Percentiles rank a stretch among this genome's conserved stretches.
Evolutionary conservation across 2,888 invertebrate species (phyloP).

Genomic region (Cryptosula pallasiana): DNA sequence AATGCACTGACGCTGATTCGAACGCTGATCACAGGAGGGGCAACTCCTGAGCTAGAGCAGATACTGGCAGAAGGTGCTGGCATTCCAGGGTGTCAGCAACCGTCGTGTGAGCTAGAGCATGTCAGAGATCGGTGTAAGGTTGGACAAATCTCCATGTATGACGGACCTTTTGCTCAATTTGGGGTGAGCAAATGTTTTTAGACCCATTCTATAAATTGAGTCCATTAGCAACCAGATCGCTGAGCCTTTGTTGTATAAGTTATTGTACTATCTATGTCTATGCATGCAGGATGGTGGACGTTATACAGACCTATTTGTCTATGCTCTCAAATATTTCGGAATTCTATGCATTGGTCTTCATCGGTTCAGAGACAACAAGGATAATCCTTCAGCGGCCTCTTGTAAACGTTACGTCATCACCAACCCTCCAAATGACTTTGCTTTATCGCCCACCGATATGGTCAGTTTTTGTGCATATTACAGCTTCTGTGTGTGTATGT

Average conservation of each 20-base stretch:
- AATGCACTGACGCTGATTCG: conserved; percentile 33
- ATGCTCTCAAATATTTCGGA: conserved; percentile 29
- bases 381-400: conserved; percentile 55
- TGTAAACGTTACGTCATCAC: conserved; percentile 97
- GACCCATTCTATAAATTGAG: too few relatives aligned
- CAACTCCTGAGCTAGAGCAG: conserved; percentile 33
- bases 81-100: conserved; percentile 27
- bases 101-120: conserved; percentile 50
- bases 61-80: conserved; percentile 33
- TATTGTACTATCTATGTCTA: too few relatives aligned
- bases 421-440: conserved; percentile 95
- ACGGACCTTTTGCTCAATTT: conserved; percentile 90
- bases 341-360: conserved; percentile 33
- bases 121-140: conserved; percentile 93
- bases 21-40: conserved; percentile 33
- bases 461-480: conserved; percentile 13
- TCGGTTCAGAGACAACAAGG: conserved; percentile 27
- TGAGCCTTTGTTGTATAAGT: too few relatives aligned
- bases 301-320: conserved; percentile 57
- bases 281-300: conserved; percentile 11
- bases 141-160: conserved; percentile 89
- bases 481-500: background rate
- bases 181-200: conserved; percentile 59
- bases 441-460: conserved; percentile 78
- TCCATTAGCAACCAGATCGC: too few relatives aligned